phyloP scores from a whole-genome alignment of 1,140 invertebrate genomes.

The Orussus abietinus region DNA sequence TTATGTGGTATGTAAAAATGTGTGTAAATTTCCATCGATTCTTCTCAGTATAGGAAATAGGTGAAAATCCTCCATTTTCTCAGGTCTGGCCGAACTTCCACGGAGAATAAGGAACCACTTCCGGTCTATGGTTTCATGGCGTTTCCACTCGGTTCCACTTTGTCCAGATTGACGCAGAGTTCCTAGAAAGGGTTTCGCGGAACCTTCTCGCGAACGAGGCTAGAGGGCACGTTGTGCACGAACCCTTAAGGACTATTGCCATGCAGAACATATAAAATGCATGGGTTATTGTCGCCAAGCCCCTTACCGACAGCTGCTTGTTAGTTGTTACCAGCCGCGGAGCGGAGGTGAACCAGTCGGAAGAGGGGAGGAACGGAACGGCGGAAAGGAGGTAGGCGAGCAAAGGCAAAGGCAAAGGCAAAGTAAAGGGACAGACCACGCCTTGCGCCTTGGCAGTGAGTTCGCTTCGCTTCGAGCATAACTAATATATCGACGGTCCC shows the following conservation, averaged over 20 bases:
- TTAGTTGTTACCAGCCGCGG: constrained; percentile 32
- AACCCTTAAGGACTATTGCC: no score
- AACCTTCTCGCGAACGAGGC: constrained; percentile 23
- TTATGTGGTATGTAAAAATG: no score
- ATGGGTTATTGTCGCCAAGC: constrained; percentile 42
- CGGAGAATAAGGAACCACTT: no score
- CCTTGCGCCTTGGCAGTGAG: constrained; percentile 29
- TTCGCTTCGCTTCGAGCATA: constrained; percentile 22
- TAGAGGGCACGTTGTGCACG: constrained; percentile 6
- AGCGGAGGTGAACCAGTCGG: constrained; percentile 30
- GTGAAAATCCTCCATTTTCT: no score
- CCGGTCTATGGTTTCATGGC: no score
- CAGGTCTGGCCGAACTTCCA: no score
- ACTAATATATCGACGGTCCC: constrained; percentile 30
- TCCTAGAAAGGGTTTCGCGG: constrained; percentile 28
- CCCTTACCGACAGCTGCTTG: constrained; percentile 38
- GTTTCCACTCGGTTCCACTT: no score
- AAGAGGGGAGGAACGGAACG: not conserved
- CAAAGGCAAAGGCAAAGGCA: constrained; percentile 22
- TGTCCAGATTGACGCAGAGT: no score
- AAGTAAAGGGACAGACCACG: constrained; percentile 31
- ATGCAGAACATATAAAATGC: constrained; percentile 37
- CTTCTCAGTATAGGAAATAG: no score
- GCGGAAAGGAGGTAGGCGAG: constrained; percentile 12
- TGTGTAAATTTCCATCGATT: no score